Base-by-base conservation (phyloP, 2,113 vertebrate species). In the Epinephelus fuscoguttatus region DNA sequence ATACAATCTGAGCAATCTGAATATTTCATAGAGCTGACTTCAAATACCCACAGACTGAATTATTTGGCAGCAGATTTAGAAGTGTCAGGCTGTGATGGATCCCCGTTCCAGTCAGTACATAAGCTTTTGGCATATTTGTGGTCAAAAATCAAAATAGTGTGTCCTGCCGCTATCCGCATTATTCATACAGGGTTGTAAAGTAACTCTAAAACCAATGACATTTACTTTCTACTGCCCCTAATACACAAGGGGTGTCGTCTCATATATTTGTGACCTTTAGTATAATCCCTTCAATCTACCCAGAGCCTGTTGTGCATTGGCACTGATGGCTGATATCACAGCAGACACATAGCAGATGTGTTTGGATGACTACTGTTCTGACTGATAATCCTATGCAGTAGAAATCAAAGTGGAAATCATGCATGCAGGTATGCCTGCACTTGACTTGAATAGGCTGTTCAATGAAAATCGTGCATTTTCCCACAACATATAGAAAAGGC, bases 181-280 rank as follows among this genome's bases (percentile, higher is more conserved):
- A 85, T 88, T 83, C 66, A 86, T 53, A 77, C 53, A 75, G 75
- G 50, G 80, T 82, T 68, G 81, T 70, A 80, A 87, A 92, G 84
- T 85, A 89, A 87, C 68, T 88, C 74, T 80, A 74, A 89, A 91
- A 81, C 71, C 83, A 68, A 76, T 90, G 91, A 84, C 90, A 93
- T 92, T 93, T 91, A 88, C 85, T 90, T 89, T 86, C 74, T 71
- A 64, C 77, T 77, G 76, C 45, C 67, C 75, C 76, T 74, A 84
- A 93, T 86, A 81, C 81, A 82, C 68, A 70, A 77, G 68, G 30
- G 78, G 64, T 83, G 64, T 74, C 7, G 21, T 86, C 62, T 94
- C 77, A 89, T 89, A 90, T 89, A 80, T 87, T 81, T 77, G 52
- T 90, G 91, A 92, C 93, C 93, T 94, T 94, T 91, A 77, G 56